Evolutionary conservation across 2,888 invertebrate genomes (phyloP).

Genomic region (Drosophila limbata): DNA sequence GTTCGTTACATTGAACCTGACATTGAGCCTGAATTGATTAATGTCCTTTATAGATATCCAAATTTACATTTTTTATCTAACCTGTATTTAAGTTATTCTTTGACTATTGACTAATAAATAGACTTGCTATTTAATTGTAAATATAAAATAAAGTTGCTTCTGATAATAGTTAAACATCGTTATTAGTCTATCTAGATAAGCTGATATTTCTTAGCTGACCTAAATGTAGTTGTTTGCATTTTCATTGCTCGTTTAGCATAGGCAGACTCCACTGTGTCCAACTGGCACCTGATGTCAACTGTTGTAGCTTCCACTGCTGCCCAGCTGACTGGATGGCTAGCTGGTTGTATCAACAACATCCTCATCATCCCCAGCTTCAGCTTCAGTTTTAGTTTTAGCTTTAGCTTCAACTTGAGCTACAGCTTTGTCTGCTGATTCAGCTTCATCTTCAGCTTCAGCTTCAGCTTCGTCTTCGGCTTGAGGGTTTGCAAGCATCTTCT

Average conservation of each 20-base stretch:
- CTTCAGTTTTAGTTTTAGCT: background rate
- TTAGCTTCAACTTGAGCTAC: slow-evolving; percentile 7
- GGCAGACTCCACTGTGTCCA: slow-evolving; percentile 29
- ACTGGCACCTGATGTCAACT: slow-evolving; percentile 60
- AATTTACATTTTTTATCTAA: background rate
- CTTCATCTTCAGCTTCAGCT: slow-evolving; percentile 22
- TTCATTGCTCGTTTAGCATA: background rate
- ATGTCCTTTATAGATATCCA: too few species aligned
- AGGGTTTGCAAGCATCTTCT: slow-evolving; percentile 1
- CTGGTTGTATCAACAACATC: slow-evolving; percentile 40
- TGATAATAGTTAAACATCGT: too few species aligned
- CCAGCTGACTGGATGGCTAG: slow-evolving; percentile 6
- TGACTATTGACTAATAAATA: too few species aligned
- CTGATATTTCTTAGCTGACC: too few species aligned
- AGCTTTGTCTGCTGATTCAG: slow-evolving; percentile 4
- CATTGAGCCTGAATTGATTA: too few species aligned
- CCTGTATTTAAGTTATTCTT: background rate
- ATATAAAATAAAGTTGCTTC: too few species aligned
- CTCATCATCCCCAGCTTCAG: slow-evolving; percentile 32
- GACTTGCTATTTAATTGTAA: too few species aligned
- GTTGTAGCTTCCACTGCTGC: slow-evolving; percentile 18
- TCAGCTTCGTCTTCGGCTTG: slow-evolving; percentile 1
- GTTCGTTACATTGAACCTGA: too few species aligned
- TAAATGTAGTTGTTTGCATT: background rate
- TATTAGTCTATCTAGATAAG: too few species aligned